Evolutionary conservation across 2,888 invertebrate genomes (phyloP).

Genomic region (Calameuta pallipes): DNA sequence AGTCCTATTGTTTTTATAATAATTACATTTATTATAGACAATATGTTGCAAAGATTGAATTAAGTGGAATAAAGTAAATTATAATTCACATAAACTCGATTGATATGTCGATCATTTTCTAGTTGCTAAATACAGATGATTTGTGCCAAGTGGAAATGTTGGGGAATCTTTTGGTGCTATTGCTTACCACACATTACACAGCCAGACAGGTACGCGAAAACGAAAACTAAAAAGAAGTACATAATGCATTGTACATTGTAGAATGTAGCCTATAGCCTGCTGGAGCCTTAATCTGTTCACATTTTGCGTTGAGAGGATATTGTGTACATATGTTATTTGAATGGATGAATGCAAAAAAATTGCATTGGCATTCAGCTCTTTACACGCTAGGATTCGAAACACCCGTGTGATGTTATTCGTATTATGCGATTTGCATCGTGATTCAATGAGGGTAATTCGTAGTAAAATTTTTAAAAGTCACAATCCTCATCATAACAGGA

Average conservation of each 20-base stretch:
- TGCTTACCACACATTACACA: slow-evolving; percentile 64
- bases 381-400: slow-evolving; percentile 52
- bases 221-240: slow-evolving; percentile 45
- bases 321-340: slow-evolving; percentile 65
- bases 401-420: slow-evolving; percentile 52
- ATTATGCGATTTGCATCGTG: slow-evolving; percentile 52
- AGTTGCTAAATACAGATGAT: slow-evolving; percentile 23
- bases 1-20: slow-evolving; percentile 50
- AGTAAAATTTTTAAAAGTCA: background rate
- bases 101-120: background rate
- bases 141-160: slow-evolving; percentile 38
- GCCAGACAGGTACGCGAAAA: slow-evolving; percentile 52
- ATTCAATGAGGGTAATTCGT: background rate
- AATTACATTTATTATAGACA: slow-evolving; percentile 42
- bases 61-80: slow-evolving; percentile 24
- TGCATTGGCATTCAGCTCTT: slow-evolving; percentile 51
- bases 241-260: slow-evolving; percentile 65
- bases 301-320: slow-evolving; percentile 59
- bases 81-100: slow-evolving; percentile 23
- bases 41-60: slow-evolving; percentile 48
- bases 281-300: slow-evolving; percentile 67
- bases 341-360: slow-evolving; percentile 54
- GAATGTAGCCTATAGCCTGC: slow-evolving; percentile 65
- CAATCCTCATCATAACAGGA: background rate
- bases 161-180: slow-evolving; percentile 62